Evolutionary conservation across 2,113 vertebrate genomes (phyloP).

Genomic region (Leptodactylus fuscus): DNA sequence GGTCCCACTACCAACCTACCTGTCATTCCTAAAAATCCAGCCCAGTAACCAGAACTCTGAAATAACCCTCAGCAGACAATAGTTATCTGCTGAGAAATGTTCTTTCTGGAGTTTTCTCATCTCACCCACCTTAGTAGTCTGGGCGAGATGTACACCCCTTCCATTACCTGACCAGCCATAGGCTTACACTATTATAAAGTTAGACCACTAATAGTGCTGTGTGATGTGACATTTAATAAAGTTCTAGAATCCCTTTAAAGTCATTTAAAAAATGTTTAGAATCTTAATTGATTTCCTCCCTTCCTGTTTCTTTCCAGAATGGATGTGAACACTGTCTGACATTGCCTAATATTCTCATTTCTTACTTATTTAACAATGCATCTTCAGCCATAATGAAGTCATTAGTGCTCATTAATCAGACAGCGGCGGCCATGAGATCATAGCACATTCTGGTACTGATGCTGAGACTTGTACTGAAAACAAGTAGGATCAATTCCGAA

Average conservation of each 20-base stretch:
- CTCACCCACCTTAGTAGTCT: too few species aligned
- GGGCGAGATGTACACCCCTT: too few species aligned
- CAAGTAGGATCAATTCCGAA: background rate
- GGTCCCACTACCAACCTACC: too few species aligned
- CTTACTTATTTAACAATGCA: slow-evolving; percentile 13
- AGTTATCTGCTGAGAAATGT: too few species aligned
- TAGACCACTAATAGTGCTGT: background rate
- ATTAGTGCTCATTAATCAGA: slow-evolving; percentile 22
- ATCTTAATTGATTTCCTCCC: background rate
- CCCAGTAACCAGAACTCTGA: too few species aligned
- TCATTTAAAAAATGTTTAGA: background rate
- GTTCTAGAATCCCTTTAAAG: background rate
- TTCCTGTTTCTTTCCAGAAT: background rate
- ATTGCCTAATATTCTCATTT: slow-evolving; percentile 19
- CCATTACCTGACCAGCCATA: too few species aligned
- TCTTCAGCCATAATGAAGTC: slow-evolving; percentile 9
- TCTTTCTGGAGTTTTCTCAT: too few species aligned
- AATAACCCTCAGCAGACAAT: too few species aligned
- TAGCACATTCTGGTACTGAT: background rate
- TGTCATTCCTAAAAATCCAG: too few species aligned
- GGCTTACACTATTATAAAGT: too few species aligned
- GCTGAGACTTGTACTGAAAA: background rate
- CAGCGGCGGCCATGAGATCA: background rate
- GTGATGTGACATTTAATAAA: background rate
- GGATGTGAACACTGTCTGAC: background rate